A percentile compares a stretch with the other conserved stretches of the same genome.
These are phyloP conservation scores for Myripristis jacobus DNA, from an alignment of 2,797 vertebrate species.

Conservation along the genomic window DNA sequence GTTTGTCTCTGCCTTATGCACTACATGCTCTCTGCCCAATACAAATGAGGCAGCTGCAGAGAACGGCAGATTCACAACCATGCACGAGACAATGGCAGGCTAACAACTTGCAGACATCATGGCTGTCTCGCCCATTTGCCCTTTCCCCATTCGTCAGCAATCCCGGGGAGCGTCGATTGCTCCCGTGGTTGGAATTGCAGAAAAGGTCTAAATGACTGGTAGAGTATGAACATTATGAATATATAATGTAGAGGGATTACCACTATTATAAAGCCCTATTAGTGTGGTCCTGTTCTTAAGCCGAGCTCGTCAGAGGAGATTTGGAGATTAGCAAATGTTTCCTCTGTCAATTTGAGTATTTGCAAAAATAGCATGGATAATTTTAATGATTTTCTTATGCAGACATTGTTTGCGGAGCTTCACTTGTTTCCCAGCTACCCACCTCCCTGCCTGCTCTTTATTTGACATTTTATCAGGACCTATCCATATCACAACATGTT, in stretches of 20 bases:
- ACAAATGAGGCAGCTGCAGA: conserved; percentile 75
- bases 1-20: conserved; percentile 64
- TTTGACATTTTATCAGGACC: conserved; percentile 44
- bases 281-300: conserved; percentile 29
- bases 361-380: conserved; percentile 21
- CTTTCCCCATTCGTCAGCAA: background rate
- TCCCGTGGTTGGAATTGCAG: conserved; percentile 15
- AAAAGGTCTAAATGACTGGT: conserved; percentile 21
- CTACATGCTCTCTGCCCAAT: conserved; percentile 63
- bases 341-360: conserved; percentile 53
- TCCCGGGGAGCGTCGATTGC: conserved; percentile 25
- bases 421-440: conserved; percentile 10
- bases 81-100: conserved; percentile 40
- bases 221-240: conserved; percentile 37
- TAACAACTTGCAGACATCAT: conserved; percentile 38
- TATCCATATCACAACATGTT: conserved; percentile 53
- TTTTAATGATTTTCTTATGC: conserved; percentile 39
- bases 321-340: conserved; percentile 52
- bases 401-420: conserved; percentile 34
- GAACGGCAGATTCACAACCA: conserved; percentile 43
- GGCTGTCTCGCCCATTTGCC: conserved; percentile 28
- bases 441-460: conserved; percentile 24
- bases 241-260: conserved; percentile 39
- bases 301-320: conserved; percentile 31
- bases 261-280: conserved; percentile 37